Base-by-base conservation (phyloP, 2,888 invertebrate genomes). In the Hylaea fasciaria region DNA sequence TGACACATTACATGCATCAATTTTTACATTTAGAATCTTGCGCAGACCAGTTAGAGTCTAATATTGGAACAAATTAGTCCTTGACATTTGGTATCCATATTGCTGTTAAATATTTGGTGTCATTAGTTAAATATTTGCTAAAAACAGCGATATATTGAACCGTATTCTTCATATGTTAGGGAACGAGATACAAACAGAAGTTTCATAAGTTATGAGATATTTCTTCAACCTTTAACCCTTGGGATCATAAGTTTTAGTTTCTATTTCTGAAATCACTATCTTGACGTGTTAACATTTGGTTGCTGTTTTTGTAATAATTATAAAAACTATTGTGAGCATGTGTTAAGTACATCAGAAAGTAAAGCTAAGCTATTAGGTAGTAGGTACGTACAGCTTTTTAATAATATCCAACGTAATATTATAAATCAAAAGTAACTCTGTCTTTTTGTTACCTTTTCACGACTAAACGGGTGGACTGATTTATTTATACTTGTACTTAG, bases 41-140 rank as follows among this genome's bases (percentile, higher is more conserved):
- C 57, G 13, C 58, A 57, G 49, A 71, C 55, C 43, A 1, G 9
- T 52, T 70, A 78, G 44, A 69, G 71, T 70, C 57, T 60, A 78
- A 71, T 70, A 73, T 80, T 32, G 49, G 62, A 37, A n/a, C 4
- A n/a, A 12, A 37, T 2, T n/a, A 37, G 37, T n/a, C 32, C 65
- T 68, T 61, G 58, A 62, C 72, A 55, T 55, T 60, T 60, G 41
- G 52, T 29, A 52, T 61, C 61, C 17, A 62, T 47, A 48, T 48
- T 53, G 39, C 44, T 63, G 52, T 73, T 78, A 83, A 87, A 87
- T 85, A 85, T 87, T 87, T 83, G 80, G 78, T 78, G 74, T 88
- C 82, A 82, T 86, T 87, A 85, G 74, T 68, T 62, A 69, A 73
- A 64, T 52, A 63, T 70, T 66, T 40, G 16, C 12, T 14, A 45